Evolutionary conservation across 92 coral and sea anemone species (phyloP), one percentile per base, ranked within the genome.

Genomic region (Phenganax marumi): DNA sequence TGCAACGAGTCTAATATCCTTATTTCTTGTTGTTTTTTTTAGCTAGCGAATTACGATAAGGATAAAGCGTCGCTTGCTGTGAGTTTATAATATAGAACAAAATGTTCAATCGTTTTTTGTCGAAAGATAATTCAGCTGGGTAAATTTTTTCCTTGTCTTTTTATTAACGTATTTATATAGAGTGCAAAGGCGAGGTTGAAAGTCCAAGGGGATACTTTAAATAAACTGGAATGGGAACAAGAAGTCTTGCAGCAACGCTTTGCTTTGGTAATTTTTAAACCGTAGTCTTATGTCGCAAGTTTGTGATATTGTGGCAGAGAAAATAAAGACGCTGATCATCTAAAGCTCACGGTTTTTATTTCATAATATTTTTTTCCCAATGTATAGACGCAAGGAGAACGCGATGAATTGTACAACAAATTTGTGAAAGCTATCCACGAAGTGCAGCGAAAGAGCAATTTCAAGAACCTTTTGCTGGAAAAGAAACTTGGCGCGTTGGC

Each of bases 391-490:
- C 98, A 95, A 77, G 90, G 97, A 73, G 98, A 95, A 76, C 88
- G 98, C 58, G 98, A 95, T 61, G 98, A 95, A 65, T 79, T 95
- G 80, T 95, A 95, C 80, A 88, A 92, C 81, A 95, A 95, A 84
- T 95, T 95, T 85, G 98, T 95, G 50, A 95, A 95, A 65, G 98
- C 98, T 70, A 95, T 95, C 75, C 98, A 95, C 60, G 98, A 95
- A 77, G 98, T 95, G 8, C 98, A 95, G 80, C 98, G 92, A 82
- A 95, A 95, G 85, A 95, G 98, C 85, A 95, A 95, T 84, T 95
- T 95, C 73, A 95, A 95, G 84, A 95, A 95, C 61, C 84, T 95
- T 70, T 81, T 95, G 17, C 77, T 95, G 85, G 98, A 95, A 86
- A 95, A 95, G 80, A 95, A 95, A 79, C 92, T 95, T 26, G 78